Percentiles rank a stretch among this genome's conserved stretches.
These are phyloP conservation scores for Lasioglossum calceatum DNA, from an alignment of 2,888 invertebrate species.

Conservation along the genomic window DNA sequence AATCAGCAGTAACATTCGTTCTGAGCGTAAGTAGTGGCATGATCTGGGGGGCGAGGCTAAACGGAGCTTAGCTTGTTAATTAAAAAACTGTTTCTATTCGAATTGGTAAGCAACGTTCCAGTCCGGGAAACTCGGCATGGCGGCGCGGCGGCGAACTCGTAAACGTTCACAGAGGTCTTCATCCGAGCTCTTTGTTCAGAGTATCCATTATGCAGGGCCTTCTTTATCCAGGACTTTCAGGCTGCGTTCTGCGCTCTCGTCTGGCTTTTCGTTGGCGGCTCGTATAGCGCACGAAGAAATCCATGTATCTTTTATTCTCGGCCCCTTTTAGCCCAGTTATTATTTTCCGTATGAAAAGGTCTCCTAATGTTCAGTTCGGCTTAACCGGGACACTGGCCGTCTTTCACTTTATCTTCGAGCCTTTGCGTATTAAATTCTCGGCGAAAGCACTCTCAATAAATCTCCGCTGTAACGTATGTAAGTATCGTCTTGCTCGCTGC, in stretches of 20 bases:
- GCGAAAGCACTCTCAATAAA: neutral
- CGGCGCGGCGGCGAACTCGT: slow-evolving; percentile 28
- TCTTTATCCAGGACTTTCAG: slow-evolving; percentile 60
- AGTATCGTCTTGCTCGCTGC: neutral
- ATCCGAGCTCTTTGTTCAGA: slow-evolving; percentile 59
- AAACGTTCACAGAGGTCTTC: slow-evolving; percentile 57
- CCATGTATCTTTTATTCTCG: slow-evolving; percentile 58
- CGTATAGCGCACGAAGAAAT: slow-evolving; percentile 47
- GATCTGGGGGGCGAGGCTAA: slow-evolving; percentile 3
- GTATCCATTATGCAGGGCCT: slow-evolving; percentile 59
- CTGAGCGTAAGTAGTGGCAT: neutral
- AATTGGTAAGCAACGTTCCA: slow-evolving; percentile 52
- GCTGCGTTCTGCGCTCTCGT: slow-evolving; percentile 40
- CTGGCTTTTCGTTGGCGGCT: slow-evolving; percentile 41
- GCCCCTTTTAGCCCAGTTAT: slow-evolving; percentile 48
- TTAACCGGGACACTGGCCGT: slow-evolving; percentile 47
- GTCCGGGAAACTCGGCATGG: slow-evolving; percentile 30
- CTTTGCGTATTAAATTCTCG: slow-evolving; percentile 34
- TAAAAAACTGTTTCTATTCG: slow-evolving; percentile 53
- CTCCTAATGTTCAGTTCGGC: slow-evolving; percentile 41
- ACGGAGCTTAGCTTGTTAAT: slow-evolving; percentile 49
- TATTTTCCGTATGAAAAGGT: slow-evolving; percentile 56
- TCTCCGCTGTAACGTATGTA: neutral
- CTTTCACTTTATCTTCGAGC: slow-evolving; percentile 15
- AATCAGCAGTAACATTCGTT: slow-evolving; percentile 32